A percentile compares a stretch with the other conserved stretches of the same genome.
Evolutionary conservation across 92 coral and sea anemone species (phyloP).

Genomic region (Parazoanthus darwini): DNA sequence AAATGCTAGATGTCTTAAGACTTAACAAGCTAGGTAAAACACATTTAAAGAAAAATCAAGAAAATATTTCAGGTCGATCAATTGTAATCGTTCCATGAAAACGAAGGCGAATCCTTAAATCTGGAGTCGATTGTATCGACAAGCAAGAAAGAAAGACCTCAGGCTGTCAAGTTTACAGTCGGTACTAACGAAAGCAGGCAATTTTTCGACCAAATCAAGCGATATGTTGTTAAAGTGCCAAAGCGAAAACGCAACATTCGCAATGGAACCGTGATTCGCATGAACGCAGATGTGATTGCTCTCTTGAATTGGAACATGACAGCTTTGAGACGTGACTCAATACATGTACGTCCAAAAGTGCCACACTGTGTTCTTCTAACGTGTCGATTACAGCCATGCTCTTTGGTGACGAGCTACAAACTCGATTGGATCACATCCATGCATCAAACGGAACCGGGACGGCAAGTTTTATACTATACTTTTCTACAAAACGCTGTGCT

Average conservation of each 20-base stretch:
- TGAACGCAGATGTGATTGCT: slow-evolving; percentile 38
- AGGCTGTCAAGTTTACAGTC: background rate
- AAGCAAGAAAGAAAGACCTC: slow-evolving; percentile 1
- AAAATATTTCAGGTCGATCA: no score
- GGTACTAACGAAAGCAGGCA: slow-evolving; percentile 32
- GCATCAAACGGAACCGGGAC: slow-evolving; percentile 14
- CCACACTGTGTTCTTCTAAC: slow-evolving; percentile 51
- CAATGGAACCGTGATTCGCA: slow-evolving; percentile 35
- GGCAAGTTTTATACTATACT: no score
- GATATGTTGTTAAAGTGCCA: slow-evolving; percentile 49
- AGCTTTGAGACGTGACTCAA: slow-evolving; percentile 55
- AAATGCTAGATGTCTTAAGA: no score
- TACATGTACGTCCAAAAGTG: slow-evolving; percentile 42
- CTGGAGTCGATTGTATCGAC: background rate
- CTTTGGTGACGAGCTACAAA: slow-evolving; percentile 58
- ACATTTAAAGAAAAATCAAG: no score
- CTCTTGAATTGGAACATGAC: slow-evolving; percentile 44
- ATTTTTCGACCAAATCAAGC: slow-evolving; percentile 16
- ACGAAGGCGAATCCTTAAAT: no score
- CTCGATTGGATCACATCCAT: slow-evolving; percentile 47
- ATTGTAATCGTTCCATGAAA: no score
- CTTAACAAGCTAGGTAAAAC: no score
- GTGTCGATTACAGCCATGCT: slow-evolving; percentile 49
- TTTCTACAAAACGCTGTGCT: no score
- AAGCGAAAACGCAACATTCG: slow-evolving; percentile 14